These are phyloP conservation scores for Agrilus biguttatus DNA, from an alignment of 2,888 invertebrate species.

Conservation along the genomic window DNA sequence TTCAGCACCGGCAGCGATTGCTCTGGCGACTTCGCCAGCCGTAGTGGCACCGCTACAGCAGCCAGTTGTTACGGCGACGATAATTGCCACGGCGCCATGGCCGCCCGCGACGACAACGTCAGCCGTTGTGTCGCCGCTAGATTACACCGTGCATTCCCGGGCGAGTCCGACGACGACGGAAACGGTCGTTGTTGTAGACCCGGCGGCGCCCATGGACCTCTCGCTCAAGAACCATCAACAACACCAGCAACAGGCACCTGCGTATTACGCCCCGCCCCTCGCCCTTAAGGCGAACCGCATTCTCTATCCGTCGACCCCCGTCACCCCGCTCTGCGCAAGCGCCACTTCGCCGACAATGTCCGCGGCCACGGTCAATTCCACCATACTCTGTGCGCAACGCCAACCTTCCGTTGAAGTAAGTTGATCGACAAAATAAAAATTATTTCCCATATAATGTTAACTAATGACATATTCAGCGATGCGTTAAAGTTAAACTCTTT, in stretches of 20 bases:
- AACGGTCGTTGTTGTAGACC: constrained; percentile 18
- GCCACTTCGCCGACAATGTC: constrained; percentile 7
- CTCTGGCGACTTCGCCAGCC: constrained; percentile 17
- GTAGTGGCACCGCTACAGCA: constrained; percentile 20
- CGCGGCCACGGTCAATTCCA: neutral
- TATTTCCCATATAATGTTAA: too few species aligned
- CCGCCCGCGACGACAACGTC: constrained; percentile 19
- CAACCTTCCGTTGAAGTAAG: too few species aligned
- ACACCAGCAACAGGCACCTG: constrained; percentile 5
- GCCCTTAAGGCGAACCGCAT: constrained; percentile 1
- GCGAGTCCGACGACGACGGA: constrained; percentile 17
- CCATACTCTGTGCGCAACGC: too few species aligned
- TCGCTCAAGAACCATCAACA: constrained; percentile 22
- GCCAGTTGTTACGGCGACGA: constrained; percentile 5
- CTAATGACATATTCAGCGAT: too few species aligned
- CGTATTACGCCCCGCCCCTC: constrained; percentile 5
- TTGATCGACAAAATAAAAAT: too few species aligned
- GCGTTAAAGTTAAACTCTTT: too few species aligned
- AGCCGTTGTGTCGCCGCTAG: constrained; percentile 18
- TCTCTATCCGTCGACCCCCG: constrained; percentile 2
- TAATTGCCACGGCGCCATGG: constrained; percentile 23
- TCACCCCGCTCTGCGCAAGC: neutral
- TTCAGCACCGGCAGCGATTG: constrained; percentile 26
- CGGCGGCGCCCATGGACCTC: constrained; percentile 28
- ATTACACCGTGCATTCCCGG: constrained; percentile 24